These are phyloP conservation scores for Gasterosteus nipponicus DNA, from an alignment of 2,113 vertebrate genomes.

Conservation along the genomic window DNA sequence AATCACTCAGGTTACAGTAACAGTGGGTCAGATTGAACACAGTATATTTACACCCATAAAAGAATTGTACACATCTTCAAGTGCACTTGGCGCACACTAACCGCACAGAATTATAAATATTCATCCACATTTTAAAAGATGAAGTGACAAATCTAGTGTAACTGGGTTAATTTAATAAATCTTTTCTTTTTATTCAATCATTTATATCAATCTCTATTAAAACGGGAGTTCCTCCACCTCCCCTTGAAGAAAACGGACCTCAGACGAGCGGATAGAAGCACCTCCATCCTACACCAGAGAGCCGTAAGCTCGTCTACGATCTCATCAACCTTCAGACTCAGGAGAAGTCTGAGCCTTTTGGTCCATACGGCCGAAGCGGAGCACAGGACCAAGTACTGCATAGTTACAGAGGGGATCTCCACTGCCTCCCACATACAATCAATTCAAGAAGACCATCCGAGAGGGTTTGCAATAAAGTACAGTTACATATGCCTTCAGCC, in stretches of 20 bases:
- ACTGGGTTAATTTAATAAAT: slow-evolving; percentile 56
- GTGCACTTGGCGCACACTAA: slow-evolving; percentile 63
- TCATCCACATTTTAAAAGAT: slow-evolving; percentile 60
- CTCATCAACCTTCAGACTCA: slow-evolving; percentile 34
- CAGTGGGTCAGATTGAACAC: slow-evolving; percentile 54
- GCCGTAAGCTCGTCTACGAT: slow-evolving; percentile 26
- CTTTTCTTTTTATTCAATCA: slow-evolving; percentile 48
- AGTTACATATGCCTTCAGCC: slow-evolving; percentile 37
- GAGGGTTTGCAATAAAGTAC: slow-evolving; percentile 41
- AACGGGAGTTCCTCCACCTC: slow-evolving; percentile 11
- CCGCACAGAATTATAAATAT: slow-evolving; percentile 80
- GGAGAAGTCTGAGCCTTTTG: slow-evolving; percentile 44
- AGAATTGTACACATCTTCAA: slow-evolving; percentile 83
- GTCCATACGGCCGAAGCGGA: slow-evolving; percentile 49
- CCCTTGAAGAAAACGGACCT: slow-evolving; percentile 1
- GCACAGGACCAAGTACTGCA: slow-evolving; percentile 64
- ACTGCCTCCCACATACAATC: slow-evolving; percentile 62
- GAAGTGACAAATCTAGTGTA: slow-evolving; percentile 32
- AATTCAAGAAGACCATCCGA: slow-evolving; percentile 39
- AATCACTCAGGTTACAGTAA: slow-evolving; percentile 60
- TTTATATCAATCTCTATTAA: slow-evolving; percentile 12
- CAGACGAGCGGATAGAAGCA: neutral
- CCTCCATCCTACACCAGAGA: slow-evolving; percentile 12
- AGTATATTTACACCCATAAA: slow-evolving; percentile 85
- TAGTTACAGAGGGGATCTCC: slow-evolving; percentile 63